Percentiles rank a stretch among this genome's conserved stretches.
phyloP scores from a whole-genome alignment of 2,113 vertebrate species.

The Nothocercus nigrocapillus region DNA sequence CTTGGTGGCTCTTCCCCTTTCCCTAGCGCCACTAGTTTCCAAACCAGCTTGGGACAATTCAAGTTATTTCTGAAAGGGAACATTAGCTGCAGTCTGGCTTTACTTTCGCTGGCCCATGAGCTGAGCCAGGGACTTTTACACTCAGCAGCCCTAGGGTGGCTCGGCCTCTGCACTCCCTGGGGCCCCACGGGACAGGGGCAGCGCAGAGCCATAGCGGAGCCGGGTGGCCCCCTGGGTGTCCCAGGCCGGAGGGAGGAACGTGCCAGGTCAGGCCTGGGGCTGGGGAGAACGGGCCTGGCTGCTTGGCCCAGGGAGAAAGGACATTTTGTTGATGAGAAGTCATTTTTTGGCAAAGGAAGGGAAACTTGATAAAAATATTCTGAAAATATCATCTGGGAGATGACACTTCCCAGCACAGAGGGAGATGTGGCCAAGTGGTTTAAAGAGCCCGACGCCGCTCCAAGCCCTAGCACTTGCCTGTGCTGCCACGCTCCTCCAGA shows the following conservation, averaged over 20 bases:
- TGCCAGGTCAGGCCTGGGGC: background rate
- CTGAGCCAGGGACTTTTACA: background rate
- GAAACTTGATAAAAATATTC: conserved; percentile 64
- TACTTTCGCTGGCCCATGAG: background rate
- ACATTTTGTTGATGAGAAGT: conserved; percentile 64
- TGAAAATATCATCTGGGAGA: background rate
- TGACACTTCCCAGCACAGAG: background rate
- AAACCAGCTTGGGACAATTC: background rate
- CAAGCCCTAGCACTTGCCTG: rapidly evolving
- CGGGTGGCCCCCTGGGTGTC: background rate
- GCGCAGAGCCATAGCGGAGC: rapidly evolving
- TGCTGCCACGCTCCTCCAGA: rapidly evolving
- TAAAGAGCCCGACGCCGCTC: background rate
- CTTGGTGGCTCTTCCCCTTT: background rate
- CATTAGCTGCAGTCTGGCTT: background rate
- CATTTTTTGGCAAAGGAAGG: conserved; percentile 61
- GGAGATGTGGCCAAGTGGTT: background rate
- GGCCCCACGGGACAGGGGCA: background rate
- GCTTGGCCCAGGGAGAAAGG: background rate
- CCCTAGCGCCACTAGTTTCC: background rate
- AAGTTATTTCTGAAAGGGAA: background rate
- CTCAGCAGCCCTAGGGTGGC: background rate
- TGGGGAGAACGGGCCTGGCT: background rate
- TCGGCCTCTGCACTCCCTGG: background rate
- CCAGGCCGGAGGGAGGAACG: background rate